Conservation (phyloP, 2,888 invertebrate genomes). For the Pristionchus exspectatus region DNA sequence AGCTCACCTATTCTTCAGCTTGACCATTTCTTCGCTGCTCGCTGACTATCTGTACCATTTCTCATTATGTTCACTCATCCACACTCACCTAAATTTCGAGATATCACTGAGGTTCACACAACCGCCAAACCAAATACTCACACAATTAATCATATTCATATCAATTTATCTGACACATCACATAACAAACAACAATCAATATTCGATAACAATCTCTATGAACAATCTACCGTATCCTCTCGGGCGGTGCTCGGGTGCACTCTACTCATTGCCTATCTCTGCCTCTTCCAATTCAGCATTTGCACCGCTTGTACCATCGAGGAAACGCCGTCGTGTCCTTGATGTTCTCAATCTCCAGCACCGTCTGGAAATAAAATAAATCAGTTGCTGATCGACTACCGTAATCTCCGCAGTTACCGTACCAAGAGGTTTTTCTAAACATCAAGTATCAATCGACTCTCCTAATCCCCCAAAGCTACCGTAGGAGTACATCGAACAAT, state of each 20-base stretch:
- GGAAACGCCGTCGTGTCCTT: slow-evolving; percentile 96
- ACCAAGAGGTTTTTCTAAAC: background rate
- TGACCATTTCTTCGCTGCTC: slow-evolving; percentile 23
- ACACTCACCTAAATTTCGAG: too few relatives aligned
- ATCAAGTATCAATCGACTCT: background rate
- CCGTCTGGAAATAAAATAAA: slow-evolving; percentile 79
- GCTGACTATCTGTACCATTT: background rate
- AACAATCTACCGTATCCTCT: slow-evolving; percentile 4
- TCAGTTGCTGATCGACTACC: background rate
- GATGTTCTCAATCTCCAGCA: slow-evolving; percentile 90
- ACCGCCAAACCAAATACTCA: background rate
- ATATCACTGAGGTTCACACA: background rate
- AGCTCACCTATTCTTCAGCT: slow-evolving; percentile 53
- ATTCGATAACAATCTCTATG: background rate
- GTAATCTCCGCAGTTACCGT: background rate
- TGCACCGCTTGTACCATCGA: slow-evolving; percentile 85
- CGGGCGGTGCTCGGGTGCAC: background rate
- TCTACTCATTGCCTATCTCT: slow-evolving; percentile 14
- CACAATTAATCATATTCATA: background rate
- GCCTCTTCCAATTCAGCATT: slow-evolving; percentile 61
- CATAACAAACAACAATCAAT: background rate
- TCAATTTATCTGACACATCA: background rate
- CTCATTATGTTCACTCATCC: background rate
- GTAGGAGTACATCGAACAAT: too few relatives aligned
- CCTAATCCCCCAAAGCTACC: too few relatives aligned